These are phyloP conservation scores for Denticeps clupeoides DNA, from an alignment of 2,797 vertebrate genomes.

Conservation along the genomic window DNA sequence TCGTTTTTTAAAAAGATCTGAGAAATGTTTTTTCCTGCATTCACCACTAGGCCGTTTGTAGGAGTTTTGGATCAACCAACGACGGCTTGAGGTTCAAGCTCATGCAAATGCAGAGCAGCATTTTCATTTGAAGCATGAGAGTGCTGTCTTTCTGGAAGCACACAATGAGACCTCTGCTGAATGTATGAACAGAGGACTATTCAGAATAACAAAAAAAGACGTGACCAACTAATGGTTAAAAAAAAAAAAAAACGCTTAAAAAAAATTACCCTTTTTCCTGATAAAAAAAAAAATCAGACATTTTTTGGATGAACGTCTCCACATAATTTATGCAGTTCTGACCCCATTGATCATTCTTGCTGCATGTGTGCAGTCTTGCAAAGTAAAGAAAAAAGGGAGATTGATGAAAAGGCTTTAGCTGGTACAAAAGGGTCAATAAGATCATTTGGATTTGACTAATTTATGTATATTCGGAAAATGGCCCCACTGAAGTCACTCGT, in stretches of 20 bases:
- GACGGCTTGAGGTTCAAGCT: conserved; percentile 15
- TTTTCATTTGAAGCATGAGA: conserved; percentile 16
- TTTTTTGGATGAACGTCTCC: no score
- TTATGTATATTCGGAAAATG: conserved; percentile 9
- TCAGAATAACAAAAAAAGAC: no score
- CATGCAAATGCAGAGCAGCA: conserved; percentile 19
- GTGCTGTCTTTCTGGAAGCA: conserved; percentile 17
- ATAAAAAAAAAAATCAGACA: no score
- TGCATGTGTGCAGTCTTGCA: no score
- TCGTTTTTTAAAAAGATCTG: neutral
- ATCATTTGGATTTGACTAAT: conserved; percentile 14
- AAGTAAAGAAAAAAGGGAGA: no score
- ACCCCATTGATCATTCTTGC: no score
- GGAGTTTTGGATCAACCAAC: conserved; percentile 15
- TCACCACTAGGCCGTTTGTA: conserved; percentile 20
- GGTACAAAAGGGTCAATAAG: conserved; percentile 15
- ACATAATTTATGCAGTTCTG: no score
- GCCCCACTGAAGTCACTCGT: neutral
- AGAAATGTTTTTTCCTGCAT: conserved; percentile 18
- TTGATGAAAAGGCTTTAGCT: no score
- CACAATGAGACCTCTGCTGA: conserved; percentile 12
- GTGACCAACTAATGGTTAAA: no score
- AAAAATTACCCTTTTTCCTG: no score
- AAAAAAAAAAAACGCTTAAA: no score
- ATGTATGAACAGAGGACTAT: conserved; percentile 15